Conservation (phyloP, 2,797 vertebrate species). For the Sciurus carolinensis region DNA sequence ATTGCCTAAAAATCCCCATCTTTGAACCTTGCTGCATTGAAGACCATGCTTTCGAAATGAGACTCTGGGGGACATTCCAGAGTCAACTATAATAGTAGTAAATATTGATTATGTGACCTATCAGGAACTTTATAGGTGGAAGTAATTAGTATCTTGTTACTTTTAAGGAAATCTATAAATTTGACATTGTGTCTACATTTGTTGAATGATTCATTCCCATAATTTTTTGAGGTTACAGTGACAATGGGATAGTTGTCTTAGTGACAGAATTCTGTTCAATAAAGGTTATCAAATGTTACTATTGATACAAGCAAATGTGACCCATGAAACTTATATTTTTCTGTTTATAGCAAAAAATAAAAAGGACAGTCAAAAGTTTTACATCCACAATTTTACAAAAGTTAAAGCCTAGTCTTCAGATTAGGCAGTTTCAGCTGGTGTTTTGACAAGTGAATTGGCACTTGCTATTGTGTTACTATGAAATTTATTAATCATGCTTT, state of each 20-base stretch:
- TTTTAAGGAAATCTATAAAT: conserved; percentile 36
- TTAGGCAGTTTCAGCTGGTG: not conserved
- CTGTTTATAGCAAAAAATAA: conserved; percentile 16
- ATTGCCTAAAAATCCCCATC: too few species aligned
- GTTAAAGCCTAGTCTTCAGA: conserved; percentile 36
- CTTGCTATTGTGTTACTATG: not conserved
- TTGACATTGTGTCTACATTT: not conserved
- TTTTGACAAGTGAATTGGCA: conserved; percentile 50
- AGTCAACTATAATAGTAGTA: not conserved
- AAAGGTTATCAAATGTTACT: not conserved
- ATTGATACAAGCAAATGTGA: not conserved
- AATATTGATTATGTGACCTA: not conserved
- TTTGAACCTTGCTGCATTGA: too few species aligned
- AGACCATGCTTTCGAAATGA: too few species aligned
- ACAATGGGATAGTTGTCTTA: not conserved
- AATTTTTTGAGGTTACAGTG: not conserved
- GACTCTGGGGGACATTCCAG: too few species aligned
- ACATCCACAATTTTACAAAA: not conserved
- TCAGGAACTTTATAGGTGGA: not conserved
- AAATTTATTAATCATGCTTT: conserved; percentile 51
- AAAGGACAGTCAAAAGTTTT: not conserved
- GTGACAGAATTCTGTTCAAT: not conserved
- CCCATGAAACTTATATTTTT: not conserved
- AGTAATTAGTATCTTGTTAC: not conserved
- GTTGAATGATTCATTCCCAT: not conserved